Conservation (phyloP, 2,797 vertebrate genomes). For the Anas bernieri region DNA sequence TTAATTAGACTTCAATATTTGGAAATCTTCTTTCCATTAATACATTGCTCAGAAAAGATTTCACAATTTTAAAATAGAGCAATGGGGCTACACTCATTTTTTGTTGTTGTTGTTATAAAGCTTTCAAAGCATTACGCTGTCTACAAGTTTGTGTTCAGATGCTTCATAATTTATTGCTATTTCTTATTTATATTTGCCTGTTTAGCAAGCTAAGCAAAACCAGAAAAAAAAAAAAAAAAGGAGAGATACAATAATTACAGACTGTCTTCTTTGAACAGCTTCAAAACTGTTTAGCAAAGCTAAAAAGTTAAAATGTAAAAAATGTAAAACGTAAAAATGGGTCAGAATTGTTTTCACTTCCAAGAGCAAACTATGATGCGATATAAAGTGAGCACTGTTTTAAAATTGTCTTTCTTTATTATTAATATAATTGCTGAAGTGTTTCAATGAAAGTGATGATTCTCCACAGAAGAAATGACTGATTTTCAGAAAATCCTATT, state of each 20-base stretch:
- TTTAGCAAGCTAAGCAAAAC: constrained; percentile 7
- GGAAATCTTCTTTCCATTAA: background rate
- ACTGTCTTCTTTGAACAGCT: background rate
- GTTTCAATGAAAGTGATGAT: background rate
- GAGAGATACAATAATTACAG: background rate
- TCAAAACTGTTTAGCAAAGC: constrained; percentile 4
- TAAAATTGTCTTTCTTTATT: background rate
- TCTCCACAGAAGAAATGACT: background rate
- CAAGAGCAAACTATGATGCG: background rate
- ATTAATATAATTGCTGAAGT: background rate
- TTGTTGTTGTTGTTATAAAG: background rate
- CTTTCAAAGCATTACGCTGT: background rate
- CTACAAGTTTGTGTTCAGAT: background rate
- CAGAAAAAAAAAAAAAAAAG: background rate
- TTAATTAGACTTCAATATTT: background rate
- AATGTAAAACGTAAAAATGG: background rate
- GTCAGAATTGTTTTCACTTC: background rate
- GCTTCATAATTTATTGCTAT: constrained; percentile 7
- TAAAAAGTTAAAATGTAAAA: background rate
- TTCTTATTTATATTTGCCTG: background rate
- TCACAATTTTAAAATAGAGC: background rate
- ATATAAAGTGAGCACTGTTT: background rate
- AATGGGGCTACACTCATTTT: background rate
- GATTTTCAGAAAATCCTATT: background rate
- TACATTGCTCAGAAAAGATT: background rate